Percentiles rank a stretch among this genome's conserved stretches.
These are phyloP conservation scores for Buathra laborator DNA, from an alignment of 2,888 invertebrate genomes.

Conservation along the genomic window DNA sequence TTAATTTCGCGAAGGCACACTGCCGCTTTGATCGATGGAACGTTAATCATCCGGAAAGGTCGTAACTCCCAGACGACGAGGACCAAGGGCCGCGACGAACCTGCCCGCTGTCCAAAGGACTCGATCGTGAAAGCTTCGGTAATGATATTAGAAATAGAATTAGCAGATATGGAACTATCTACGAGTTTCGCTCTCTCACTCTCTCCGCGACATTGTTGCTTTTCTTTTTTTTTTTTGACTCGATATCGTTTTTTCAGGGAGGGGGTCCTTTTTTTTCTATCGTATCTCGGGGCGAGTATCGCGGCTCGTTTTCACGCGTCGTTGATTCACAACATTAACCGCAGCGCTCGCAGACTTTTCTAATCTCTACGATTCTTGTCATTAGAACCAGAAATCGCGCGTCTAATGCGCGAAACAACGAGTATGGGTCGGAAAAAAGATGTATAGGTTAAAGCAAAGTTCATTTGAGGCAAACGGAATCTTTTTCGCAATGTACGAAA, in stretches of 20 bases:
- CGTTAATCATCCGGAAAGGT: constrained; percentile 71
- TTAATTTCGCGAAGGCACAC: constrained; percentile 60
- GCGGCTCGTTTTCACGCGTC: constrained; percentile 1
- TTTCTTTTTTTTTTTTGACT: neutral
- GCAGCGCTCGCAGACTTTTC: neutral
- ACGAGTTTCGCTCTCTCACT: neutral
- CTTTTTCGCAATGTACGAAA: neutral
- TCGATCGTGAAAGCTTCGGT: constrained; percentile 59
- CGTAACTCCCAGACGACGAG: constrained; percentile 46
- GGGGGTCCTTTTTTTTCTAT: constrained; percentile 4
- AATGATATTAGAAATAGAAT: constrained; percentile 70
- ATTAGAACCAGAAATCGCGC: neutral
- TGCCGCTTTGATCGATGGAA: constrained; percentile 72
- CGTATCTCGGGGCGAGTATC: neutral
- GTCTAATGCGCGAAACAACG: neutral
- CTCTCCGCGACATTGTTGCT: constrained; percentile 13
- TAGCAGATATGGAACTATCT: constrained; percentile 57
- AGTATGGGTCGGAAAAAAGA: neutral
- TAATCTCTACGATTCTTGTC: neutral
- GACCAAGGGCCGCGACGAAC: constrained; percentile 20
- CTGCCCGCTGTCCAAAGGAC: constrained; percentile 56
- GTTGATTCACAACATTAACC: neutral
- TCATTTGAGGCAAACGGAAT: neutral
- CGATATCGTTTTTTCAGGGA: neutral
- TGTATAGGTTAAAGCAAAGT: neutral